Conservation (phyloP, 1,140 invertebrate genomes). For the Temnothorax nylanderi region DNA sequence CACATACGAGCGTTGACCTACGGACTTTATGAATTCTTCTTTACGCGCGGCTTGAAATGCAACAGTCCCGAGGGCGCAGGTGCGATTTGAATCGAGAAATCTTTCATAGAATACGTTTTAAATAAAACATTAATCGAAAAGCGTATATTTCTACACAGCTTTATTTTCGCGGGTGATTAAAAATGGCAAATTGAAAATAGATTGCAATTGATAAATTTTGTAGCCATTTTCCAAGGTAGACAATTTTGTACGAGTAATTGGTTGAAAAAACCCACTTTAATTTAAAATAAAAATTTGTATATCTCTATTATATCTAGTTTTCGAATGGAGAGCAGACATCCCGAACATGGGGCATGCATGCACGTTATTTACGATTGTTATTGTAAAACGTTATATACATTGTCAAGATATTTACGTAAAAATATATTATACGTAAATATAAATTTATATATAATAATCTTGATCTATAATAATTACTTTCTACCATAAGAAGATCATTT, state of each 20-base stretch:
- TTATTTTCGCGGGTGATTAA: slow-evolving; percentile 34
- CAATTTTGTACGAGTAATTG: slow-evolving; percentile 47
- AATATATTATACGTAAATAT: neutral
- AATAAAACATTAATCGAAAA: slow-evolving; percentile 18
- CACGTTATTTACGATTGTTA: neutral
- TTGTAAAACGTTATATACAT: neutral
- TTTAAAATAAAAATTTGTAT: slow-evolving; percentile 33
- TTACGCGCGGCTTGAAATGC: slow-evolving; percentile 4
- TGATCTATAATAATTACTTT: neutral
- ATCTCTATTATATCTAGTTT: slow-evolving; percentile 15
- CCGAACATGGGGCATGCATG: neutral
- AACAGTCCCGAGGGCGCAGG: neutral
- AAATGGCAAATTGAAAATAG: slow-evolving; percentile 50
- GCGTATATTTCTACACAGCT: slow-evolving; percentile 13
- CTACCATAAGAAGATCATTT: neutral
- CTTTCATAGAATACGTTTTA: neutral
- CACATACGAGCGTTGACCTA: slow-evolving; percentile 16
- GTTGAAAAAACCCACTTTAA: slow-evolving; percentile 47
- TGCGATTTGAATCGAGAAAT: slow-evolving; percentile 26
- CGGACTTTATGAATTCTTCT: slow-evolving; percentile 43
- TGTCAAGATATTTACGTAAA: neutral
- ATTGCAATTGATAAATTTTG: slow-evolving; percentile 24
- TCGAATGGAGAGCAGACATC: slow-evolving; percentile 1
- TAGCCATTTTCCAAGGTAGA: slow-evolving; percentile 27
- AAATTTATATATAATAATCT: neutral